Conservation (phyloP, 2,797 vertebrate genomes). For the Mormyrus hasselquistii region DNA sequence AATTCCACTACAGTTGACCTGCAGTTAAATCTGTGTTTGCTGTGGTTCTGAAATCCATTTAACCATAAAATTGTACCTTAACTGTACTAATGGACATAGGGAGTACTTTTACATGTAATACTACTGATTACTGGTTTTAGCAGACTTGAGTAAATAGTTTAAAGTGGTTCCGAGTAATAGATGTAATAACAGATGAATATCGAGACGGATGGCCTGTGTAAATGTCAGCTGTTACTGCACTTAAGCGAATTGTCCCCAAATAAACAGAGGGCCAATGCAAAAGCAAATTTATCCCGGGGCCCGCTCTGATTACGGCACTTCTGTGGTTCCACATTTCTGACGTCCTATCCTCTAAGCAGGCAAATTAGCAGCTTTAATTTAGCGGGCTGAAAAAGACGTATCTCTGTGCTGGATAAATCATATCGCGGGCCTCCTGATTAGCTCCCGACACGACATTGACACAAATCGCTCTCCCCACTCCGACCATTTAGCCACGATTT, state of each 20-base stretch:
- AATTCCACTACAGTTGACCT: neutral
- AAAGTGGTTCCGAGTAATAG: neutral
- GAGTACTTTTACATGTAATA: neutral
- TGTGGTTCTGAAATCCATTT: neutral
- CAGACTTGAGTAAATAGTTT: neutral
- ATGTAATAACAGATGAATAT: neutral
- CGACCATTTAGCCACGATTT: slow-evolving; percentile 27
- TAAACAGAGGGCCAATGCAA: neutral
- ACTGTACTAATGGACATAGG: neutral
- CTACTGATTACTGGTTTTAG: neutral
- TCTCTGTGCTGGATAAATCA: neutral
- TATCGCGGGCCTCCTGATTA: slow-evolving; percentile 11
- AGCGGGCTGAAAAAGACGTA: neutral
- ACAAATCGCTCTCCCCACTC: slow-evolving; percentile 21
- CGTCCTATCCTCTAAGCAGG: neutral
- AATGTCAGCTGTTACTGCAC: neutral
- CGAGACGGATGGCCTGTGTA: neutral
- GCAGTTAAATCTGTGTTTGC: neutral
- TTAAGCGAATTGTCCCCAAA: slow-evolving; percentile 2
- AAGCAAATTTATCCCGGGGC: neutral
- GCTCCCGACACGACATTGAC: slow-evolving; percentile 20
- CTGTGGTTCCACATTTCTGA: neutral
- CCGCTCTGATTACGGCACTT: neutral
- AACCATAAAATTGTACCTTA: neutral
- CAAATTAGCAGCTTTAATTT: neutral